A percentile compares a stretch with the other conserved stretches of the same genome.
phyloP scores from a whole-genome alignment of 1,140 invertebrate genomes.

The Pseudachorutes palmiensis region DNA sequence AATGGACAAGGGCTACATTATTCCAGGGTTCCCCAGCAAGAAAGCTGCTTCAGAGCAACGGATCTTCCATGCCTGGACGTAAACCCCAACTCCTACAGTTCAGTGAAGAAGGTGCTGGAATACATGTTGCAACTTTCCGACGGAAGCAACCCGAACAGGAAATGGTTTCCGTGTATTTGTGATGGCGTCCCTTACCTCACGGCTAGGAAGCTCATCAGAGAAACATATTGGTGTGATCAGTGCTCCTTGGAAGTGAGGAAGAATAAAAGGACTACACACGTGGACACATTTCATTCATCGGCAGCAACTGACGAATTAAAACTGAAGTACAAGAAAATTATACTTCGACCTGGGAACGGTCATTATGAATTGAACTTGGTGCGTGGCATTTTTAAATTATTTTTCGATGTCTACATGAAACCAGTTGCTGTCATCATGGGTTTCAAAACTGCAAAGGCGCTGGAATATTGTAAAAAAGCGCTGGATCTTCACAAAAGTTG shows the following conservation, averaged over 20 bases:
- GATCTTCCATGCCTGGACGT: not conserved
- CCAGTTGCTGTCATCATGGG: not conserved
- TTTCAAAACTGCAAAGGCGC: slow-evolving; percentile 8
- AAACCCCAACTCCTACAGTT: slow-evolving; percentile 12
- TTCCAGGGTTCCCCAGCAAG: not conserved
- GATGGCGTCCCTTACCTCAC: slow-evolving; percentile 1
- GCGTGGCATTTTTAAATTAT: not conserved
- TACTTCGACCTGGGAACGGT: not conserved
- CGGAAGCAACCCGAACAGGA: not conserved
- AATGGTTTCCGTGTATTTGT: slow-evolving; percentile 4
- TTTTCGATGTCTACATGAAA: slow-evolving; percentile 7
- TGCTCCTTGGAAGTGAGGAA: not conserved
- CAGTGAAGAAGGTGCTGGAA: not conserved
- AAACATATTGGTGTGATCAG: not conserved
- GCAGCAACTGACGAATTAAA: not conserved
- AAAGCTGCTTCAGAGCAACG: not conserved
- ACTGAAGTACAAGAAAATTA: not conserved
- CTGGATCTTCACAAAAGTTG: not conserved
- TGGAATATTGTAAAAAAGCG: not conserved
- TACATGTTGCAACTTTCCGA: not conserved
- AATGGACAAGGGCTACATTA: not conserved
- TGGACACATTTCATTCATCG: not conserved
- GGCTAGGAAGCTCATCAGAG: not conserved
- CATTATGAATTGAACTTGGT: slow-evolving; percentile 11
- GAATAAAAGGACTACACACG: not conserved